Evolutionary conservation across 1,140 invertebrate species (phyloP).

Genomic region (Drosophila subpulchrella): DNA sequence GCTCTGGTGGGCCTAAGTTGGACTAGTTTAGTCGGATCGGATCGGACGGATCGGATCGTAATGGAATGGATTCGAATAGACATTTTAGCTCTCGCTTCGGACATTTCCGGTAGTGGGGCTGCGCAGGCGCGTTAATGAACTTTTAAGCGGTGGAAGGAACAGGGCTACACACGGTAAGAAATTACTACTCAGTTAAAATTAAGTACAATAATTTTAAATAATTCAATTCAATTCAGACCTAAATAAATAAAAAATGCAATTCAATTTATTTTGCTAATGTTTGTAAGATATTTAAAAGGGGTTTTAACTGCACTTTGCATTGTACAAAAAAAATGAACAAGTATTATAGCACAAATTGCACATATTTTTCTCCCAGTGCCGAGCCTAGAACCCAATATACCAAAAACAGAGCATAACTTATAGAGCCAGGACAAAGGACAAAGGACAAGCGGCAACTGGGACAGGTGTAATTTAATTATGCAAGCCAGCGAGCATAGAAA

Average conservation of each 20-base stretch:
- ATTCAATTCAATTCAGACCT: too few species aligned
- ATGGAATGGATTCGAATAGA: constrained; percentile 22
- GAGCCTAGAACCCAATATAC: constrained; percentile 17
- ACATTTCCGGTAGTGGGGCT: constrained; percentile 66
- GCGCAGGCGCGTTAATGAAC: constrained; percentile 75
- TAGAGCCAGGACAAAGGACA: constrained; percentile 6
- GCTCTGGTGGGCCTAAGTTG: constrained; percentile 20
- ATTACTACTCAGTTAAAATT: too few species aligned
- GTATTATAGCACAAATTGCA: not conserved
- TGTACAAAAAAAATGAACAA: too few species aligned
- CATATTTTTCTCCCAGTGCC: constrained; percentile 7
- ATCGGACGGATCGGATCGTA: not conserved
- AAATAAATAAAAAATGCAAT: too few species aligned
- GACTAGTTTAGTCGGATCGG: constrained; percentile 31
- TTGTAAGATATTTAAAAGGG: too few species aligned
- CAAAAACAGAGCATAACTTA: not conserved
- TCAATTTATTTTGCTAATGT: not conserved
- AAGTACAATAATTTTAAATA: too few species aligned
- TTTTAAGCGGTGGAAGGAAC: constrained; percentile 69
- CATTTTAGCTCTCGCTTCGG: constrained; percentile 14
- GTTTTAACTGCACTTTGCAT: too few species aligned
- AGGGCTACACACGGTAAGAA: not conserved
- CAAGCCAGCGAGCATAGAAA: constrained; percentile 32
- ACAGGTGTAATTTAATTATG: constrained; percentile 83
- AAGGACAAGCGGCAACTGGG: constrained; percentile 52